Evolutionary conservation across 2,797 vertebrate species (phyloP), one percentile per base, ranked within the genome.

Genomic region (Clarias fuscus): DNA sequence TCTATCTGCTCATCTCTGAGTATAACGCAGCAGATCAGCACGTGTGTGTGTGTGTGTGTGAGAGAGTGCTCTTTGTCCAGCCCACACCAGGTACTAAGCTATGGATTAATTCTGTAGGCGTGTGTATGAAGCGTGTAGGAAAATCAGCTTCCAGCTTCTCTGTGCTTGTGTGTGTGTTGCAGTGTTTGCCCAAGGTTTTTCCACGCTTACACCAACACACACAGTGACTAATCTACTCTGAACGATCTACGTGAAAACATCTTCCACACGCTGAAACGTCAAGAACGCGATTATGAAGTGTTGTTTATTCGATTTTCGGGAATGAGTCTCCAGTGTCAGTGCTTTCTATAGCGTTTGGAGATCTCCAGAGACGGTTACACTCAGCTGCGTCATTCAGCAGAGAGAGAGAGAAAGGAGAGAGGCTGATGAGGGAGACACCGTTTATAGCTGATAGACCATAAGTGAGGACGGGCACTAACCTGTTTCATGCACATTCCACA

Each of bases 41-140:
- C 77, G 81, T 61, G 65, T 27, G n/a, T 48, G 43, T 48, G 43
- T 48, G 10, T 11, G 61, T 82, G 18, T 27, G 82, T 77, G 48
- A 53, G 48, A 53, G 11, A 53, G 13, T 78, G 33, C 33, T 37
- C 8, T 40, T 40, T 37, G 68, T 71, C 85, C 65, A 84, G 70
- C 76, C 84, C 53, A 87, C 86, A 86, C 77, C 76, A 87, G 62
- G 70, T 68, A 75, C 83, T 89, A 81, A 85, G 86, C 80, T 75
- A 62, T 76, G 80, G 84, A 89, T 89, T 87, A 85, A 85, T 70
- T 87, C 53, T 84, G 58, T 40, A 77, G 61, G 76, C 2, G 48
- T 84, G 76, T 81, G 68, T 81, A 61, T 86, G n/a, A 82, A 78
- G 82, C 82, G 76, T 89, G 24, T 40, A 77, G 70, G 65, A 84